Percentiles rank a stretch among this genome's conserved stretches.
Conservation (phyloP, 2,113 vertebrate species). For the Electrona antarctica region DNA sequence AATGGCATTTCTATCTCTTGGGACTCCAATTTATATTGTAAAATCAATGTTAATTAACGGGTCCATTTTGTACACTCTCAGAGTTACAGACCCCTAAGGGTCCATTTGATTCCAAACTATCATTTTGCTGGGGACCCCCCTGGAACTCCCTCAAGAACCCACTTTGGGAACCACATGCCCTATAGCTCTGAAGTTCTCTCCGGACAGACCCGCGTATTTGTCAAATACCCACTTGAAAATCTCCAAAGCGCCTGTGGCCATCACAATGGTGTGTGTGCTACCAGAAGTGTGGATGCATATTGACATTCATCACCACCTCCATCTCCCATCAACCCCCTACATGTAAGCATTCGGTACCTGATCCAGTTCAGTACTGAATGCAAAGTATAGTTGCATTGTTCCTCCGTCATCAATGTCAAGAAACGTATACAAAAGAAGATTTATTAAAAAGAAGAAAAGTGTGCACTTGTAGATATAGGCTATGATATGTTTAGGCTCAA, state of each 20-base stretch:
- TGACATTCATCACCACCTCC: slow-evolving; percentile 52
- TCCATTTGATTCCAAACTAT: no score
- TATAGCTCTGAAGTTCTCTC: slow-evolving; percentile 27
- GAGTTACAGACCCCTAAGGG: no score
- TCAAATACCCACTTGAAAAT: slow-evolving; percentile 39
- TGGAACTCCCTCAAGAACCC: no score
- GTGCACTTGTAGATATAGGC: no score
- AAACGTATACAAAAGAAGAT: background rate
- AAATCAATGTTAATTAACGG: no score
- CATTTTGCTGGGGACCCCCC: no score
- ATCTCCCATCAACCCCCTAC: slow-evolving; percentile 23
- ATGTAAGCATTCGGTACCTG: slow-evolving; percentile 34
- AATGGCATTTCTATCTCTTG: no score
- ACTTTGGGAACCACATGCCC: background rate
- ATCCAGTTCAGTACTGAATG: slow-evolving; percentile 30
- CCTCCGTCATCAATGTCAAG: slow-evolving; percentile 4
- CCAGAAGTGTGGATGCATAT: slow-evolving; percentile 34
- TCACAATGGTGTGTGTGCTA: slow-evolving; percentile 51
- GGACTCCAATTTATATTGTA: no score
- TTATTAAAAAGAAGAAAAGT: no score
- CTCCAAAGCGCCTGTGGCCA: no score
- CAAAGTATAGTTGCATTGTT: slow-evolving; percentile 20
- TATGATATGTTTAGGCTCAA: no score
- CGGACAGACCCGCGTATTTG: slow-evolving; percentile 54
- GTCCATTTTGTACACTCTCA: no score